These are phyloP conservation scores for Sarcophaga carnaria DNA, from an alignment of 2,888 invertebrate genomes.

Conservation along the genomic window DNA sequence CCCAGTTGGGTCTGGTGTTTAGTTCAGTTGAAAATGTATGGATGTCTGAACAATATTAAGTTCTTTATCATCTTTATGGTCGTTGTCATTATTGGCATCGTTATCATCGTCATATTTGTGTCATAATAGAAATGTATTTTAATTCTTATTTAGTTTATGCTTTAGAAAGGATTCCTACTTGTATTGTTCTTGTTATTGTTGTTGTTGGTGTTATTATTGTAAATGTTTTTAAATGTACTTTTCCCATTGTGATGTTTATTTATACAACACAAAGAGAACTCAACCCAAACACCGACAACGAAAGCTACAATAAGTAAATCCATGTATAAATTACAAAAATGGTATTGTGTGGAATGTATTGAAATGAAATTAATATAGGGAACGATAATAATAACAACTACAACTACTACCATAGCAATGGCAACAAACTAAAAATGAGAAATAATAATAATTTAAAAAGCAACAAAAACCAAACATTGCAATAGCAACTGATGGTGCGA, in stretches of 20 bases:
- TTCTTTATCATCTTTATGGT: too few relatives aligned
- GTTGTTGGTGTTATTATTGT: too few relatives aligned
- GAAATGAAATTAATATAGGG: background rate
- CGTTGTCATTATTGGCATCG: background rate
- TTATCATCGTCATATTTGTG: background rate
- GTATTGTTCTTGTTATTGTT: background rate
- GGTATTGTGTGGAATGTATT: background rate
- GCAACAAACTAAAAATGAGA: background rate
- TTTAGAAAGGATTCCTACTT: too few relatives aligned
- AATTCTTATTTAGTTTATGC: slow-evolving; percentile 42
- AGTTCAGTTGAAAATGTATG: too few relatives aligned
- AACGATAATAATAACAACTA: background rate
- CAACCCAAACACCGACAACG: background rate
- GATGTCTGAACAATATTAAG: too few relatives aligned
- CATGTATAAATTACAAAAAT: too few relatives aligned
- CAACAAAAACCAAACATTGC: too few relatives aligned
- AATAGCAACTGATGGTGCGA: too few relatives aligned
- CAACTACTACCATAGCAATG: background rate
- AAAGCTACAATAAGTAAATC: too few relatives aligned
- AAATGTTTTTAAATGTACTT: background rate
- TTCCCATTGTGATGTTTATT: background rate
- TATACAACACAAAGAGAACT: background rate
- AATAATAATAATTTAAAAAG: too few relatives aligned
- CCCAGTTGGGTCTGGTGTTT: too few relatives aligned
- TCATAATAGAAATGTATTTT: slow-evolving; percentile 10